phyloP scores from a whole-genome alignment of 2,113 vertebrate species.

The Fulmarus glacialis region DNA sequence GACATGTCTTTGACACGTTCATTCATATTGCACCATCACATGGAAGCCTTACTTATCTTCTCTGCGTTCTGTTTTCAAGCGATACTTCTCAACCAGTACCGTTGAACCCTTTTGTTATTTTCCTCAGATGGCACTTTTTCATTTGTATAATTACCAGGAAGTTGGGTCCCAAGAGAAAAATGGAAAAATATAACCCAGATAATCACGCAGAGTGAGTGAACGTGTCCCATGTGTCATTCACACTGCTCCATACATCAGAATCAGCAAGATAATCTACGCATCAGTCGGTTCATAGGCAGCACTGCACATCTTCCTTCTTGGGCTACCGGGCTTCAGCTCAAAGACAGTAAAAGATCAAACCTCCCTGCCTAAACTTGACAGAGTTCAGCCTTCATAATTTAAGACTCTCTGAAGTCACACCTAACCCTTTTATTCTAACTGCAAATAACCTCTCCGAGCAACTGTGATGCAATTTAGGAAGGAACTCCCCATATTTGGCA shows the following conservation, averaged over 20 bases:
- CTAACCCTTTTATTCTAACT: conserved; percentile 3
- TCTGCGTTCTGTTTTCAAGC: conserved; percentile 24
- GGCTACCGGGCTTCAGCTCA: neutral
- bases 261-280: neutral
- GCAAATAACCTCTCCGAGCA: neutral
- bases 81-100: neutral
- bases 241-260: neutral
- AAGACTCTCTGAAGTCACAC: conserved; percentile 1
- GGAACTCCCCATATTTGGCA: conserved; percentile 71
- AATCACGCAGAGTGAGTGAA: neutral
- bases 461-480: conserved; percentile 37
- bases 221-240: neutral
- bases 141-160: neutral
- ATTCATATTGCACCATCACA: conserved; percentile 21
- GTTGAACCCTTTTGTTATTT: neutral
- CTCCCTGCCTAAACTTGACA: neutral
- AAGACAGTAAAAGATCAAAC: neutral
- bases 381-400: conserved; percentile 10
- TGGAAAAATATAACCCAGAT: neutral
- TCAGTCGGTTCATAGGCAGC: neutral
- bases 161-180: neutral
- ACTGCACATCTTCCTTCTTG: neutral
- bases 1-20: neutral
- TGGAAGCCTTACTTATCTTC: neutral
- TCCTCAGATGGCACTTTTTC: neutral